Percentiles rank a stretch among this genome's conserved stretches.
These are phyloP conservation scores for Caenorhabditis virilis DNA, from an alignment of 2,888 invertebrate species.

Conservation along the genomic window DNA sequence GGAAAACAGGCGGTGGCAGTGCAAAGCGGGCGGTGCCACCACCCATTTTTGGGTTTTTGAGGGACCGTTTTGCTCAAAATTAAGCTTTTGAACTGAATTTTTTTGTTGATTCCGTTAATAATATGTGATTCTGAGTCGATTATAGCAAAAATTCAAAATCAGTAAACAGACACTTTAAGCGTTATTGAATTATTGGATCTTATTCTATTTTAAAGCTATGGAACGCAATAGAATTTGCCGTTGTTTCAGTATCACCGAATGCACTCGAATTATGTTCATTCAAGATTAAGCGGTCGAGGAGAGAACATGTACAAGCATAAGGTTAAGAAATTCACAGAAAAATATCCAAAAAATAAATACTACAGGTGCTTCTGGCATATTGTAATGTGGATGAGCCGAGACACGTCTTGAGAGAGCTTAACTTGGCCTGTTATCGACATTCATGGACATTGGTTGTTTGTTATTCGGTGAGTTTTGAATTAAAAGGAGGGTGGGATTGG, in stretches of 20 bases:
- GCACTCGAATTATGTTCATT: constrained; percentile 65
- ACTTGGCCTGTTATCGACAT: constrained; percentile 60
- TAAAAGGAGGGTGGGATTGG: no score
- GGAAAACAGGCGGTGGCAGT: no score
- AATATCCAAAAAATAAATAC: neutral
- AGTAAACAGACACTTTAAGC: no score
- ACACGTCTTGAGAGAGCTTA: constrained; percentile 63
- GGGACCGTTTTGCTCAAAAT: no score
- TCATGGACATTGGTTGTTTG: constrained; percentile 64
- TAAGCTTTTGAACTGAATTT: no score
- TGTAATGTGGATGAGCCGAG: constrained; percentile 63
- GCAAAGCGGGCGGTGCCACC: no score
- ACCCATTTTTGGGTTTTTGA: no score
- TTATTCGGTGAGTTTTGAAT: constrained; percentile 48
- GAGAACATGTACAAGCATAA: constrained; percentile 50
- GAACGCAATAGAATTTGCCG: neutral
- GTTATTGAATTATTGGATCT: no score
- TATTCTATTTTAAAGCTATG: no score
- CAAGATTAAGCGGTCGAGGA: constrained; percentile 51
- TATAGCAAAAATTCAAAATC: no score
- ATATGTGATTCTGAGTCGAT: no score
- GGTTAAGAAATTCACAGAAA: constrained; percentile 12
- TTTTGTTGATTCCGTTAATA: no score
- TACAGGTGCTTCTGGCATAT: constrained; percentile 58
- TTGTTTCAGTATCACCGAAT: constrained; percentile 58